phyloP scores from a whole-genome alignment of 1,140 invertebrate species.

The Bombyx mandarina region DNA sequence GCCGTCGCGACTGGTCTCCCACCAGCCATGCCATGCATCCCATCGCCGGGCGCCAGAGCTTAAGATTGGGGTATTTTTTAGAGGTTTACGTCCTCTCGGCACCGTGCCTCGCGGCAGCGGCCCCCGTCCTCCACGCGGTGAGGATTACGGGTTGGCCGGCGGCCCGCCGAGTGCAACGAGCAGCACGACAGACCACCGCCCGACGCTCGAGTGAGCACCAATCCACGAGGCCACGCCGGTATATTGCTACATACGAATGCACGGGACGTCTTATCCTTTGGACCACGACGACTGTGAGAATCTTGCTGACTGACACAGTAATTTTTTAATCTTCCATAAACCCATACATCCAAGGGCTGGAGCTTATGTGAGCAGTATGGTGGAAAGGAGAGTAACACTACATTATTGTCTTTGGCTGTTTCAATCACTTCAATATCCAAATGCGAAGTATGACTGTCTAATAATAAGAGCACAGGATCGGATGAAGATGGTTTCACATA shows the following conservation, averaged over 20 bases:
- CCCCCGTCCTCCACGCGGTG: too few species aligned
- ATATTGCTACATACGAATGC: too few species aligned
- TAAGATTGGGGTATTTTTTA: conserved; percentile 22
- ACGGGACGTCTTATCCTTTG: too few species aligned
- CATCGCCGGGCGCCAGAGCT: too few species aligned
- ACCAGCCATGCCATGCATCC: too few species aligned
- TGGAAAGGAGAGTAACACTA: conserved; percentile 32
- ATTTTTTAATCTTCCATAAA: conserved; percentile 13
- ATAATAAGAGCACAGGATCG: conserved; percentile 45
- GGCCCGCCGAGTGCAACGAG: too few species aligned
- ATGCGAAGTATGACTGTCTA: conserved; percentile 57
- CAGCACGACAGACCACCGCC: too few species aligned
- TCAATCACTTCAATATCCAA: conserved; percentile 28
- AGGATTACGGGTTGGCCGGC: too few species aligned
- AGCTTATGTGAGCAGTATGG: conserved; percentile 32
- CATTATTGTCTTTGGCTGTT: conserved; percentile 32
- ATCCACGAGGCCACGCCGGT: too few species aligned
- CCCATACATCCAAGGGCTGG: conserved; percentile 28
- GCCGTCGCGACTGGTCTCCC: conserved; percentile 7
- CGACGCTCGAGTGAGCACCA: too few species aligned
- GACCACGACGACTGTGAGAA: conserved; percentile 20
- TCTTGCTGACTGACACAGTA: conserved; percentile 18
- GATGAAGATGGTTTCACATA: conserved; percentile 33
- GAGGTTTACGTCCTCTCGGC: conserved; percentile 38
- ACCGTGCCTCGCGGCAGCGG: too few species aligned